These are phyloP conservation scores for Tenualosa ilisha DNA, from an alignment of 2,797 vertebrate species.

Conservation along the genomic window DNA sequence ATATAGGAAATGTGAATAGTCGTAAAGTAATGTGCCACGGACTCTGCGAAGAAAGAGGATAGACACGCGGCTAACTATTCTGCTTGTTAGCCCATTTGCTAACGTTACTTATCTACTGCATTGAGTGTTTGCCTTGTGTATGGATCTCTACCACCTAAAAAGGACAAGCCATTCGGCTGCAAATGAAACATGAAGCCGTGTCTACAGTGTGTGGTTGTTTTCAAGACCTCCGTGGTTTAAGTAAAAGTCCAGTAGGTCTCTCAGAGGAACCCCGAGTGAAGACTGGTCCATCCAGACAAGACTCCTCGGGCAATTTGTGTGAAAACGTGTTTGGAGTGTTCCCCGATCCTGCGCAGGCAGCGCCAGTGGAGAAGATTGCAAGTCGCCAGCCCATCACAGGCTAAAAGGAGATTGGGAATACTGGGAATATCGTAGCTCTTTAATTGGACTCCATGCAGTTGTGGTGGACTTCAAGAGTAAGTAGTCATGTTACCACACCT, in stretches of 20 bases:
- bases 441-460: not conserved
- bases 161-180: conserved; percentile 6
- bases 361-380: not conserved
- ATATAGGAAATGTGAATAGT: conserved; percentile 24
- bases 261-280: not conserved
- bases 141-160: conserved; percentile 13
- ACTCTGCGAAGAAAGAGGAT: conserved; percentile 13
- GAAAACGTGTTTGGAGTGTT: not conserved
- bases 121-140: conserved; percentile 18
- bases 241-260: not conserved
- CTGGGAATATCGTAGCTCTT: conserved; percentile 10
- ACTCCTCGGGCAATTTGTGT: not conserved
- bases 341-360: not conserved
- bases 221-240: not conserved
- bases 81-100: not conserved
- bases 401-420: not conserved
- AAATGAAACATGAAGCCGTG: conserved; percentile 26
- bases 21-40: conserved; percentile 30
- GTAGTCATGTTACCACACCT: conserved; percentile 63
- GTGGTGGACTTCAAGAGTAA: conserved; percentile 47
- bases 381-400: not conserved
- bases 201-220: conserved; percentile 15
- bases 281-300: not conserved
- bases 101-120: conserved; percentile 8
- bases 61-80: conserved; percentile 4